Base-by-base conservation (phyloP, 2,113 vertebrate genomes). In the Leucopsar rothschildi region DNA sequence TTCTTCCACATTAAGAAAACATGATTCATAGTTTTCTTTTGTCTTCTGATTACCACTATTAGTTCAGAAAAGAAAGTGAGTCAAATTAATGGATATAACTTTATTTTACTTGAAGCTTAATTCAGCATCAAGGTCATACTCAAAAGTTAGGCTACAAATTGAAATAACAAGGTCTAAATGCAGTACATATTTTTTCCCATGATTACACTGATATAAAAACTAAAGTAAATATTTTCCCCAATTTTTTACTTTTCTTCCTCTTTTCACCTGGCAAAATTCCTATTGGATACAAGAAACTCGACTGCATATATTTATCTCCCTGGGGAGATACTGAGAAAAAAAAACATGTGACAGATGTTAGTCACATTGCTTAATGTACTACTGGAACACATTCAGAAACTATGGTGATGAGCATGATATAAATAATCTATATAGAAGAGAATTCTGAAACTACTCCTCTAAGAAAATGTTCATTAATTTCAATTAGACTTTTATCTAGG, bases 351-450 rank as follows among this genome's bases (percentile, higher is more conserved):
- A 83, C 86, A 96, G 92, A 96, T 94, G 96, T 93, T 94, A 86
- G 88, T 94, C 71, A 86, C 79, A 83, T 75, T 94, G 76, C 80
- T 88, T 92, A 94, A 86, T 90, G 76, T 78, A 63, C 94, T 86
- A 63, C 39, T 93, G 86, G 88, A 96, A 93, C 19, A 44, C 22
- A 83, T 90, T 93, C 94, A 93, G 91, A 93, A 90, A 86, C 76
- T 86, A 66, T 95, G 92, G 72, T 77, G 52, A 95, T 78, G 76
- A 90, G n/a, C 64, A 75, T 70, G 72, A 86, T 86, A 95, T 92
- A 96, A 96, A 96, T 80, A 94, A 86, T 83, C 79, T 83, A 31
- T 73, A 80, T 2, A 66, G 68, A 93, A 77, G 6, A 92, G 21
- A 88, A 64, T 55, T 23, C 35, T 80, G 45, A 86, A 82, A 55